A percentile compares a stretch with the other conserved stretches of the same genome.
Conservation (phyloP, 2,888 invertebrate genomes). For the Thereva nobilitata region DNA sequence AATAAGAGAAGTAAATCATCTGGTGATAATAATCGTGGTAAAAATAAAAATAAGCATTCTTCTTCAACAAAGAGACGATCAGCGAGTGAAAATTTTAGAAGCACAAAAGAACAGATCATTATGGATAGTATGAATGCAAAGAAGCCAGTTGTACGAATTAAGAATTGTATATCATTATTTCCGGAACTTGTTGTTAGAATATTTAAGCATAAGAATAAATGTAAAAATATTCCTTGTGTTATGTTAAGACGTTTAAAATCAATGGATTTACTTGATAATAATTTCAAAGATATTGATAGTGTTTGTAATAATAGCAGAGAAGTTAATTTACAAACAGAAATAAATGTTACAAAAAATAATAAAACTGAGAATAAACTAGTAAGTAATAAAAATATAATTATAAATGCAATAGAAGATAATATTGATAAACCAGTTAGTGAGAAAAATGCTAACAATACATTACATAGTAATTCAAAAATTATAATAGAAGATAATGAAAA, state of each 20-base stretch:
- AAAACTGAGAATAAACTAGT: not conserved
- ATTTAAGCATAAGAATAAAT: constrained; percentile 11
- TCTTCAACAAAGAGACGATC: too few species aligned
- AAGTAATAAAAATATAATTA: not conserved
- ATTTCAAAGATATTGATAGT: not conserved
- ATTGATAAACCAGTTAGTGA: not conserved
- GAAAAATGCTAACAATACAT: not conserved
- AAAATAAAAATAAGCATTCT: not conserved
- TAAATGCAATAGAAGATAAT: not conserved
- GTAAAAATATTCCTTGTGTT: not conserved
- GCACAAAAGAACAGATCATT: constrained; percentile 9
- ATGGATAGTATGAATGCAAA: not conserved
- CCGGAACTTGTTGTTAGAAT: constrained; percentile 10
- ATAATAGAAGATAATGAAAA: not conserved
- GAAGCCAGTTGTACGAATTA: not conserved
- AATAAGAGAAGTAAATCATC: too few species aligned
- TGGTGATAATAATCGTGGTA: not conserved
- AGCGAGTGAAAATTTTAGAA: not conserved
- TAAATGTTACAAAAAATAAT: not conserved
- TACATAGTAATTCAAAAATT: not conserved
- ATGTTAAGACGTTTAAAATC: constrained; percentile 13
- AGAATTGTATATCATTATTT: not conserved
- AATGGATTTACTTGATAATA: not conserved
- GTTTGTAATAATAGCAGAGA: not conserved
- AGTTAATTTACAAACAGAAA: not conserved